Conservation (phyloP, 2,113 vertebrate genomes). For the Opisthocomus hoazin region DNA sequence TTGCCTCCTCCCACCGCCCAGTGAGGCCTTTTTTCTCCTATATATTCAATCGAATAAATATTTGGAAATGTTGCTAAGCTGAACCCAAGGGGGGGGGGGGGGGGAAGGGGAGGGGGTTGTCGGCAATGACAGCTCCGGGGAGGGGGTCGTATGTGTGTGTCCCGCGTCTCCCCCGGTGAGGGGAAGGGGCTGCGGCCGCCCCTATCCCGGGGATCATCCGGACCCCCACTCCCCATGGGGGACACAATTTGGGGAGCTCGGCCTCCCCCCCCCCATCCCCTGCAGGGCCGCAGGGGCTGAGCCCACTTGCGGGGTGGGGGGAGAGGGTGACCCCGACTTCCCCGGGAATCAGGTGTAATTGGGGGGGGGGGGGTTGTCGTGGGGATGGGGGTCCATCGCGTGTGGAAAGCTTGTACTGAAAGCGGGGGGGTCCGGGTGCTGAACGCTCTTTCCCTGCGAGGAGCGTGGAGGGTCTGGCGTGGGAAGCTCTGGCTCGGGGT, state of each 20-base stretch:
- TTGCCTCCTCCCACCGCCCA: not conserved
- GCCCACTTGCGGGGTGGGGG: no score
- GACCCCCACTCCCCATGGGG: no score
- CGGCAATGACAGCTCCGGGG: not conserved
- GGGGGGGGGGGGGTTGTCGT: no score
- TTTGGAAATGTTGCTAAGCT: constrained; percentile 19
- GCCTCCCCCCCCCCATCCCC: no score
- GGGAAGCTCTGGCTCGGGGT: not conserved
- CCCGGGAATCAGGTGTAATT: not conserved
- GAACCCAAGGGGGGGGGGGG: not conserved
- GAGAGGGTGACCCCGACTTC: not conserved
- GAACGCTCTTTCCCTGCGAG: not conserved
- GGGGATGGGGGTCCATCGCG: not conserved
- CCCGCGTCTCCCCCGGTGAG: not conserved
- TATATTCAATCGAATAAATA: constrained; percentile 33
- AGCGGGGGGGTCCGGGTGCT: not conserved
- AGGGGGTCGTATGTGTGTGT: not conserved
- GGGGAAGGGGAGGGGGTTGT: not conserved
- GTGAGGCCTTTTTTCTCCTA: not conserved
- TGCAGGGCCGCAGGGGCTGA: not conserved
- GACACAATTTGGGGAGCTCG: not conserved
- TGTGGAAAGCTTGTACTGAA: no score
- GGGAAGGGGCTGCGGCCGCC: not conserved
- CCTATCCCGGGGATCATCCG: not conserved
- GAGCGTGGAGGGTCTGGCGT: not conserved